Evolutionary conservation across 2,113 vertebrate genomes (phyloP), one percentile per base, ranked within the genome.

Genomic region (Amia ocellicauda): DNA sequence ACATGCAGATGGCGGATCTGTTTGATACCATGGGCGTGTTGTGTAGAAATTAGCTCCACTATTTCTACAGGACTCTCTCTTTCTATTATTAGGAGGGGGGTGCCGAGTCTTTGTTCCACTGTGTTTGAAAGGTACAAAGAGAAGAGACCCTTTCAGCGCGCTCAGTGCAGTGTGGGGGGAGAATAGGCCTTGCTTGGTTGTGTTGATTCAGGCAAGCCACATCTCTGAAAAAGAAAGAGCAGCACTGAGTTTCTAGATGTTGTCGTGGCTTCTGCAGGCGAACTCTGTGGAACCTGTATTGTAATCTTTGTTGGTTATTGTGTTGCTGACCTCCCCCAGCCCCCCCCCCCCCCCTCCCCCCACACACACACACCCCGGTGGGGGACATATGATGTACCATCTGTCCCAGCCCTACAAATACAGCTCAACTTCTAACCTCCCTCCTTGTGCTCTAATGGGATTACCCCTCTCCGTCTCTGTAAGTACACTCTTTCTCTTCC

Each of bases 321-420:
- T 82, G 60, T 60, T 20, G 31, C 45, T 59, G 1, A n/a, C 47
- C 5, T 62, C 64, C 73, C 66, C 55, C 24, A 13, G 10, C 53
- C 26, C 17, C 1, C 36, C 28, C 24, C 28, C 4, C 20, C 52
- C 66, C n/a, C 47, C 5, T 62, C 64, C 73, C 66, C 55, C 24
- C 62, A 73, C 67, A 73, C 7, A 13, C 22, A n/a, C 66, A 47
- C 50, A 72, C 55, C 26, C 61, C 51, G 26, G 14, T 51, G 7
- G 59, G 26, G 72, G 71, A 82, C 84, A 86, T 80, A 79, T 84
- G 85, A 86, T 70, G 51, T 40, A 63, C 85, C 79, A 78, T 85
- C 81, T 86, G 84, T 70, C 75, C 71, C 68, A 65, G 59, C 65
- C 74, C 76, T 79, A 80, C 68, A 78, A 76, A 73, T 71, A 55